These are phyloP conservation scores for Acipenser oxyrinchus DNA, from an alignment of 2,797 vertebrate species.

Conservation along the genomic window DNA sequence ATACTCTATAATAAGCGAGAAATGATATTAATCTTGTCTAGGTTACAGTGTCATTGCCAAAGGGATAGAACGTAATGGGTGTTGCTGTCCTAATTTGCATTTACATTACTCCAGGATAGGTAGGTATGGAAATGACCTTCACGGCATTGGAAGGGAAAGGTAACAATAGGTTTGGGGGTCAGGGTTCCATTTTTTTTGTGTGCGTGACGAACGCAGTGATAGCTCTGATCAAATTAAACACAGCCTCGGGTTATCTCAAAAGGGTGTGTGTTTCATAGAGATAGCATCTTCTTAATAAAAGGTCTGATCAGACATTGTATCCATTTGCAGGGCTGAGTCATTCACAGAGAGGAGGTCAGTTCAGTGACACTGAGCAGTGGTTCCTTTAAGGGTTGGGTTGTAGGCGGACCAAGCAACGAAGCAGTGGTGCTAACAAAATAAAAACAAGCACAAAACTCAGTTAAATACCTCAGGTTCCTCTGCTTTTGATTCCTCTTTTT, in stretches of 20 bases:
- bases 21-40: slow-evolving; percentile 1
- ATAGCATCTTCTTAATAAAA: slow-evolving; percentile 25
- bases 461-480: no score
- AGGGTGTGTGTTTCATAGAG: slow-evolving; percentile 11
- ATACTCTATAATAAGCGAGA: not conserved
- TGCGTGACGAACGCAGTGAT: slow-evolving; percentile 12
- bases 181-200: not conserved
- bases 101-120: slow-evolving; percentile 4
- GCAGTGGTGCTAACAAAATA: no score
- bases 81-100: not conserved
- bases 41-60: slow-evolving; percentile 2
- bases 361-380: not conserved
- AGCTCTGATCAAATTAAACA: slow-evolving; percentile 7
- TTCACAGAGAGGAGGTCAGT: slow-evolving; percentile 10
- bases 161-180: slow-evolving; percentile 21
- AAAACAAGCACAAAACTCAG: no score
- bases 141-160: slow-evolving; percentile 19
- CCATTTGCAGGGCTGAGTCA: slow-evolving; percentile 3
- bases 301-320: slow-evolving; percentile 12
- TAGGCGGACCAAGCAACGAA: not conserved
- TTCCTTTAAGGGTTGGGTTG: not conserved
- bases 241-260: slow-evolving; percentile 2
- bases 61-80: not conserved
- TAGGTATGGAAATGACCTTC: slow-evolving; percentile 12
- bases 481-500: no score